These are phyloP conservation scores for Hedya salicella DNA, from an alignment of 2,888 invertebrate genomes.

Conservation along the genomic window DNA sequence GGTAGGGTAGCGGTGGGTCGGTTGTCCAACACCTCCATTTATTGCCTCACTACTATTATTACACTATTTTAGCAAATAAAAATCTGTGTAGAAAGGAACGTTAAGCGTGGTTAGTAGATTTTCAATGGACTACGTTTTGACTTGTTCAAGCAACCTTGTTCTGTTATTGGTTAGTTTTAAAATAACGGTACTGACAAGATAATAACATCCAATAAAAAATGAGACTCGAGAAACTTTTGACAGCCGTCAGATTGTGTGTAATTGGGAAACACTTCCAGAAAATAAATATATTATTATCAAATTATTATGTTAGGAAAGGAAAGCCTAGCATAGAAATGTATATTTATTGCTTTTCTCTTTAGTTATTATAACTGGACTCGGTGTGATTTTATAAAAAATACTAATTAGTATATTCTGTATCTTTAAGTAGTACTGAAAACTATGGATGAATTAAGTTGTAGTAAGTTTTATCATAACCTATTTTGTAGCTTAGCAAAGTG, in stretches of 20 bases:
- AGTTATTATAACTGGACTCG: constrained; percentile 21
- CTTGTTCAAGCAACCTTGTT: too few species aligned
- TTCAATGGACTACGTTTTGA: constrained; percentile 3
- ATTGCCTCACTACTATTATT: too few species aligned
- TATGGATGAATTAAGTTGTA: constrained; percentile 78
- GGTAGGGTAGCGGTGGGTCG: too few species aligned
- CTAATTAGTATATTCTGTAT: not conserved
- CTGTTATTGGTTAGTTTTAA: not conserved
- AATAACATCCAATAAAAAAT: not conserved
- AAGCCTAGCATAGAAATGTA: not conserved
- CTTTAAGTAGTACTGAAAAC: constrained; percentile 12
- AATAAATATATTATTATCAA: constrained; percentile 22
- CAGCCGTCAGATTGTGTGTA: constrained; percentile 4
- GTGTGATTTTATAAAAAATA: constrained; percentile 22
- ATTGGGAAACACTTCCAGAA: not conserved
- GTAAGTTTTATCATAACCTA: constrained; percentile 59
- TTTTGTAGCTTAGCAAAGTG: constrained; percentile 23
- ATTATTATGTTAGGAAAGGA: constrained; percentile 9
- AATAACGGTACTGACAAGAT: not conserved
- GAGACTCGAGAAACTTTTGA: not conserved
- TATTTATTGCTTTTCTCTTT: constrained; percentile 5
- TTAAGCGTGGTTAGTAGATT: constrained; percentile 22
- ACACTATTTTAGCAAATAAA: not conserved
- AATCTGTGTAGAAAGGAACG: constrained; percentile 19
- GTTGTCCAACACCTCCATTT: too few species aligned